Base-by-base conservation (phyloP, 1,140 invertebrate species). In the honey bee (Apis mellifera) region DNA sequence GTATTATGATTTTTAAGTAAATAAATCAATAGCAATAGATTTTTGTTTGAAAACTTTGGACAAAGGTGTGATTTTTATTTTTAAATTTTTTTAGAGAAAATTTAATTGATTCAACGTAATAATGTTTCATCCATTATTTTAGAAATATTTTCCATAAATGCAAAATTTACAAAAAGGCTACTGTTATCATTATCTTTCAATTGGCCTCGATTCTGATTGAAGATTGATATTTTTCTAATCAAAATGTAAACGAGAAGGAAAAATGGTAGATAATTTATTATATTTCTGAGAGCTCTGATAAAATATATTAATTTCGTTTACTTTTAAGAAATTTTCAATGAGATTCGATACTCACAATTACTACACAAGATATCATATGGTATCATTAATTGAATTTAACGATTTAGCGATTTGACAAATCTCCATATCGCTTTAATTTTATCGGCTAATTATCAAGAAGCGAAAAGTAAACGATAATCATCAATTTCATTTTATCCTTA, bases 401-500 rank as follows among this genome's bases (percentile, higher is more conserved):
- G 57, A 15, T 74, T 50, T 50, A 60, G 9, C 12, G 42, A 48
- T 60, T 50, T 52, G 59, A 23, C 59, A 19, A 62, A 62, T 19
- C n/a, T 57, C 19, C 11, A 4, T 23, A 48, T 17, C 48, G 66
- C 42, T 50, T 75, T 52, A 23, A 62, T 62, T 62, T 48, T 64
- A 62, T 64, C 59, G 15, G 15, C 4, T 21, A 62, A 75, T 64
- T 62, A 74, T 74, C 55, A 74, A 74, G 12, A 21, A 72, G 57
- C 15, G 72, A 50, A 74, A 57, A 74, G 72, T 23, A 59, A 74
- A 74, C 23, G 73, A 48, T 74, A 26, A 74, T 48, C 59, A 19
- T 52, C n/a, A 13, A 42, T 9, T 13, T 52, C 50, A 21, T 52
- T 74, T 59, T 23, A 74, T 50, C 26, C 72, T n/a, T 32, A 23